Evolutionary conservation across 2,888 invertebrate species (phyloP), one percentile per base, ranked within the genome.

Genomic region (Lasioglossum zephyrum): DNA sequence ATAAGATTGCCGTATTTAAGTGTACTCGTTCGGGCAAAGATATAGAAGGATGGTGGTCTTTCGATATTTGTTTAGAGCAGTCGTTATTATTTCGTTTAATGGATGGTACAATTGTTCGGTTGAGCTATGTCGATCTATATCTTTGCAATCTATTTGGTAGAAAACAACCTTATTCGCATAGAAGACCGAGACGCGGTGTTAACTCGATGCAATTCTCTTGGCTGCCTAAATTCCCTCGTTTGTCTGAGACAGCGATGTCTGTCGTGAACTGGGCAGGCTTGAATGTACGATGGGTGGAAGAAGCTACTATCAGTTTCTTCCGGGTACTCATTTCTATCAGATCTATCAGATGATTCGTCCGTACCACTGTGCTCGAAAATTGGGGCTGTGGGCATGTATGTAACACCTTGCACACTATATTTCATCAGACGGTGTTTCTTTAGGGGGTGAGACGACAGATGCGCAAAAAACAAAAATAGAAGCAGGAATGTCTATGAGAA

Each of bases 221-320:
- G 81, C 87, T 87, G 89, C 85, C 89, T 93, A 93, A 93, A 92
- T 93, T 93, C 93, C 94, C 93, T 93, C 84, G 92, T 92, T 90
- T 94, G 93, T 88, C 82, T 91, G 87, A 94, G 92, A 93, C 91
- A 91, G 86, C 94, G 93, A 90, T 94, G 94, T 90, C 87, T 92
- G 89, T 94, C 93, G 89, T 93, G 91, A 90, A 93, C 88, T 91
- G 93, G 93, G 91, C 92, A 94, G 91, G 91, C 92, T 94, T 92
- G 92, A 92, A 91, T 90, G 88, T 91, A 92, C 79, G 90, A 87
- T 76, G 88, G 76, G 73, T 88, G 90, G 87, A 88, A 89, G 82
- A 86, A 87, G 86, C 89, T 88, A 87, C 80, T 92, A 87, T 90
- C 87, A 84, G 83, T 89, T 89, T 90, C 89, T 89, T 91, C 91